These are phyloP conservation scores for human DNA, from an alignment of 2,113 vertebrate genomes.

Conservation along the genomic window GRCh38 chr4:185624001-185624500, in stretches of 20 bases:
- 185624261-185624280: conserved; percentile 93
- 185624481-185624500: conserved; percentile 96
- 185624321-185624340: conserved; percentile 88
- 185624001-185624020: conserved; percentile 93
- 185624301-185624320: conserved; percentile 94
- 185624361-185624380: conserved; percentile 88
- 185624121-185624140: conserved; percentile 64
- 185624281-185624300: conserved; percentile 86
- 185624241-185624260: conserved; percentile 88
- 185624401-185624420: conserved; percentile 86
- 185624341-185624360: conserved; percentile 93
- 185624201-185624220: conserved; percentile 92
- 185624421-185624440: conserved; percentile 86
- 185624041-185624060: conserved; percentile 98
- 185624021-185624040: conserved; percentile 93
- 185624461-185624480: conserved; percentile 91
- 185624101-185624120: conserved; percentile 84
- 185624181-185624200: conserved; percentile 90
- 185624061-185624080: conserved; percentile 93
- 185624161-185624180: conserved; percentile 81
- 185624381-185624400: conserved; percentile 87
- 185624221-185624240: conserved; percentile 83
- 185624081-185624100: conserved; percentile 89
- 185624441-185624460: conserved; percentile 89
- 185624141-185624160: conserved; percentile 79